Evolutionary conservation across 2,113 vertebrate genomes (phyloP), one percentile per base, ranked within the genome.

Genomic region (Platysternon megacephalum): DNA sequence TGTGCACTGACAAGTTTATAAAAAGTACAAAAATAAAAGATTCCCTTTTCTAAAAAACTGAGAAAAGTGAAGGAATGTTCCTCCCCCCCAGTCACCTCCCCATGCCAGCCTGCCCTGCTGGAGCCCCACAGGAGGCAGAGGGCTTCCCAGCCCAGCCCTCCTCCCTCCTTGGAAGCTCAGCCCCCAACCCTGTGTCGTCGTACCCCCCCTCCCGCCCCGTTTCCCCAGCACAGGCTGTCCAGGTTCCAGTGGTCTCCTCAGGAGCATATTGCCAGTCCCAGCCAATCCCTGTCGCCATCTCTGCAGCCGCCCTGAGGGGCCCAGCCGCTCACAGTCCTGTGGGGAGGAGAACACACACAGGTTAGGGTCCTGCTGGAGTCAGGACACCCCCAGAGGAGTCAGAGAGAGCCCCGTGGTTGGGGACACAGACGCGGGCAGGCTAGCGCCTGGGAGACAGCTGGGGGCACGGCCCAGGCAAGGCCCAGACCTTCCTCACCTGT

Each of bases 21-120:
- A 97, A 97, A 97, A 0, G 58, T 97, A 97, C 79, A 97, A 97
- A 97, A 97, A 95, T 97, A 97, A 96, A 92, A 95, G 94, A 97
- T 93, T 97, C 92, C 93, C 93, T 91, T 96, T 93, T 8, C 13
- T 8, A 28, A 72, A 97, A 56, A 97, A 95, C 51, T n/a, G 91
- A 95, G 90, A 93, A 44, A 17, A 78, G 74, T 28, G 74, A 87
- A 96, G 74, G 90, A 95, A 96, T 17, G 72, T 12, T 11, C 2
- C 85, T 89, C 79, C 49, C 93, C 88, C 6, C 87, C 44, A 3
- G n/a, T 82, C 35, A 80, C 94, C 49, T 0, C 2, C 86, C 74
- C 94, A 90, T 35, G 74, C 26, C 0, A 39, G 24, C 2, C 81
- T 81, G 79, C 76, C 79, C 87, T 26, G 13, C 0, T 0, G 80